phyloP scores from a whole-genome alignment of 2,113 vertebrate genomes.

The Gymnobelideus leadbeateri region DNA sequence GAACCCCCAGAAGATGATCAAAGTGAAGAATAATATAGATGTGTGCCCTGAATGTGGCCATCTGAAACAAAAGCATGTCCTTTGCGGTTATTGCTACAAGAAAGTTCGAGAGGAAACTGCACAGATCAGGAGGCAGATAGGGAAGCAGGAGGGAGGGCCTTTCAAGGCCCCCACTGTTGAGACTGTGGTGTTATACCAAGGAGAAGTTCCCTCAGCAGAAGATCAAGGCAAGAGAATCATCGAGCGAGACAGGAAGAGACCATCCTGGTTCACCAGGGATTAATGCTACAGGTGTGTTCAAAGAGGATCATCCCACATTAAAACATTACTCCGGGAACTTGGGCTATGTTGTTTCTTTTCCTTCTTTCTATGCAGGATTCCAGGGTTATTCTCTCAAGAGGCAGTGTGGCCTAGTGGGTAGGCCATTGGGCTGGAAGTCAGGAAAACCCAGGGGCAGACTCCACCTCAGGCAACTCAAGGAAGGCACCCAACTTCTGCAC shows the following conservation, averaged over 20 bases:
- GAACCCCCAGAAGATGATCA: slow-evolving; percentile 86
- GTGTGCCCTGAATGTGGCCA: slow-evolving; percentile 94
- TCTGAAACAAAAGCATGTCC: slow-evolving; percentile 93
- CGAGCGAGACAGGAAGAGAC: slow-evolving; percentile 91
- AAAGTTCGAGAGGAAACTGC: slow-evolving; percentile 91
- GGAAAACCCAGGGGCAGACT: no score
- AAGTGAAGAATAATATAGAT: slow-evolving; percentile 93
- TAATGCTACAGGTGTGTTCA: slow-evolving; percentile 64
- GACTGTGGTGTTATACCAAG: slow-evolving; percentile 91
- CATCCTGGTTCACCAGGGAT: slow-evolving; percentile 90
- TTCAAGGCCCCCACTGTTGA: slow-evolving; percentile 88
- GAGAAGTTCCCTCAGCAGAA: slow-evolving; percentile 86
- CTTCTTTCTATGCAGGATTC: neutral
- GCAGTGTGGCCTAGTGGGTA: no score
- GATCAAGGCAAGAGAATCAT: slow-evolving; percentile 92
- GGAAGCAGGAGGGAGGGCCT: slow-evolving; percentile 89
- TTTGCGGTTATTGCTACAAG: slow-evolving; percentile 94
- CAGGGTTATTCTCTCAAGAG: no score
- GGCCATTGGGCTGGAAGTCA: no score
- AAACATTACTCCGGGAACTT: neutral
- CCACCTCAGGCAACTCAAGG: no score
- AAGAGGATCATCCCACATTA: slow-evolving; percentile 6
- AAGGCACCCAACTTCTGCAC: no score
- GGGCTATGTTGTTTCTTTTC: neutral
- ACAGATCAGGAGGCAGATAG: slow-evolving; percentile 88